Percentiles rank a stretch among this genome's conserved stretches.
phyloP scores from a whole-genome alignment of 2,113 vertebrate species.

The Shinisaurus crocodilurus region DNA sequence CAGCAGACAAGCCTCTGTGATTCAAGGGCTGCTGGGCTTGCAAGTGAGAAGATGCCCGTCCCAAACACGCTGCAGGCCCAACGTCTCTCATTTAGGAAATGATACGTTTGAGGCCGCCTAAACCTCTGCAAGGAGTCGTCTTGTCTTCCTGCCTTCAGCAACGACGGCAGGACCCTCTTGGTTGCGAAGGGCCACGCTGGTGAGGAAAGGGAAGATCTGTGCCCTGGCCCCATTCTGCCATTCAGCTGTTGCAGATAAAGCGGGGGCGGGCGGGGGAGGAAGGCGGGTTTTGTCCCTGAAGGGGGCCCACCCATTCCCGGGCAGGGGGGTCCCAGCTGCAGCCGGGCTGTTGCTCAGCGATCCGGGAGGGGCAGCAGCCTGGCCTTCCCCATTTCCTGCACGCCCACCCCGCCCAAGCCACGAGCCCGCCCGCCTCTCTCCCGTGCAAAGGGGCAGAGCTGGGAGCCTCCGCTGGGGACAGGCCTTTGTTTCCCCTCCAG shows the following conservation, averaged over 20 bases:
- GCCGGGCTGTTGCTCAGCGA: not conserved
- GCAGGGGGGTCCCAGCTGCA: not conserved
- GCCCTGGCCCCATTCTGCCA: not conserved
- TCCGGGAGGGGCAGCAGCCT: not conserved
- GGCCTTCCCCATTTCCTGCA: not conserved
- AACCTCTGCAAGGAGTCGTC: not conserved
- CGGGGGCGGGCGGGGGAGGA: too few species aligned
- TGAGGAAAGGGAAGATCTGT: not conserved
- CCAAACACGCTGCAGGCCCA: not conserved
- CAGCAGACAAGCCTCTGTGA: not conserved
- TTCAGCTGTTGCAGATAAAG: not conserved
- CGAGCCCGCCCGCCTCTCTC: not conserved
- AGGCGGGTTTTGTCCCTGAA: not conserved
- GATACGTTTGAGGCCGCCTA: too few species aligned
- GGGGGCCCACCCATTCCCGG: not conserved
- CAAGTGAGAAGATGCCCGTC: not conserved
- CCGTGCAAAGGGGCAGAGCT: not conserved
- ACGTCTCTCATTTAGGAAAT: too few species aligned
- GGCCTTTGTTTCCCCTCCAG: not conserved
- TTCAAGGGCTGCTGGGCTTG: not conserved
- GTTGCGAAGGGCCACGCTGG: not conserved
- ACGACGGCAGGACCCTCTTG: not conserved
- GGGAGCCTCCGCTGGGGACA: not conserved
- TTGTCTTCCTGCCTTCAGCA: not conserved
- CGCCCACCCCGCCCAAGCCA: not conserved